Base-by-base conservation (phyloP, 2,888 invertebrate species). In the Apodemia mormo region DNA sequence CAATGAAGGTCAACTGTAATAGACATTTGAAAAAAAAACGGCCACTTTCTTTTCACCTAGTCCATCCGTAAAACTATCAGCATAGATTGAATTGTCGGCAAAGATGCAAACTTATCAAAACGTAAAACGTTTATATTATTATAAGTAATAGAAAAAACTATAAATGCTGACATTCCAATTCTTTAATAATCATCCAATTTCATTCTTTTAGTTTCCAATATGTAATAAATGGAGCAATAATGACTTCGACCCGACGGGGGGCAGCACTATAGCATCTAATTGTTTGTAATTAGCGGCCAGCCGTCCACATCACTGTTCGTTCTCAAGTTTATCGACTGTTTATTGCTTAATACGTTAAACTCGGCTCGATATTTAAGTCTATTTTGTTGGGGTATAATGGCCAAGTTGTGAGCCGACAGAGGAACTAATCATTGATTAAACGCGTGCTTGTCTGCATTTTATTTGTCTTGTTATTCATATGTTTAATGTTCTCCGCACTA, bases 161-260 rank as follows among this genome's bases (percentile, higher is more conserved):
- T 58, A 9, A 58, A 58, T 58, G 9, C 58, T 58, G 58, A 65
- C 68, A 8, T 22, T 66, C 66, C 68, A 64, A 68, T 68, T 66
- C 71, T 65, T 67, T 69, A 67, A 69, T 71, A 58, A 64, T 67
- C 52, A 22, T 70, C 49, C 65, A 67, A 58, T 58, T n/a, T 64
- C 71, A 71, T 67, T 69, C 69, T 71, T 69, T 71, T 71, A 67
- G 69, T 71, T 71, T 71, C 69, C 69, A 71, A 88, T 89, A 89
- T 86, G 87, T 87, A 88, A 87, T 90, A 89, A 89, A 89, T 87
- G 86, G 85, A 83, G 79, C 84, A 84, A 82, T 83, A 84, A 83
- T 75, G 79, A 81, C 78, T 78, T 79, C 77, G 80, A 30, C 80
- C 79, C 77, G 78, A 76, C 81, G 79, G 83, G 84, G 84, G 84